phyloP scores from a whole-genome alignment of 2,888 invertebrate species.

The Dasysyrphus tricinctus region DNA sequence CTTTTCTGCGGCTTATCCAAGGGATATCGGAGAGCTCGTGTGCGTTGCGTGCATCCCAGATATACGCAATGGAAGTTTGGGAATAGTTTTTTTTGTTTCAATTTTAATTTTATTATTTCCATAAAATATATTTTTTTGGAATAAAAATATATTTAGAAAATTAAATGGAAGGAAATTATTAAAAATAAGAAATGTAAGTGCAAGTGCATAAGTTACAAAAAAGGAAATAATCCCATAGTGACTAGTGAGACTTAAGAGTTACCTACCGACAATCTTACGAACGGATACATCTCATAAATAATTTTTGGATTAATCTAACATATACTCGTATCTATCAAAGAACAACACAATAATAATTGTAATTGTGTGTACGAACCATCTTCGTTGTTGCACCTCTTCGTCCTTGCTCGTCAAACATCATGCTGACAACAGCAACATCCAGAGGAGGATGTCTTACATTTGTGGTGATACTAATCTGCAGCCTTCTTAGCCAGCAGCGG shows the following conservation, averaged over 20 bases:
- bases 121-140: neutral
- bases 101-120: neutral
- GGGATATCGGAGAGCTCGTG: conserved; percentile 29
- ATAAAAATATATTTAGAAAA: neutral
- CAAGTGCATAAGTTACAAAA: conserved; percentile 13
- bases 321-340: conserved; percentile 25
- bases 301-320: conserved; percentile 63
- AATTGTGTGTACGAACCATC: conserved; percentile 54
- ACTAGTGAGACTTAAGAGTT: conserved; percentile 47
- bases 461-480: conserved; percentile 59
- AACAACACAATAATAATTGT: conserved; percentile 48
- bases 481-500: conserved; percentile 43
- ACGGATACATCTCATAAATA: conserved; percentile 57
- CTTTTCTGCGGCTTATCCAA: conserved; percentile 1
- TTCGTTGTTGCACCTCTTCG: conserved; percentile 25
- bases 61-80: conserved; percentile 57
- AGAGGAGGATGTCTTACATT: conserved; percentile 60
- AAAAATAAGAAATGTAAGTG: conserved; percentile 17
- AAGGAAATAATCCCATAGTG: conserved; percentile 24
- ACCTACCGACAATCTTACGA: conserved; percentile 17
- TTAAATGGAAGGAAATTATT: conserved; percentile 48
- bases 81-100: conserved; percentile 34
- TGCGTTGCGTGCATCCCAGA: conserved; percentile 46
- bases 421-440: conserved; percentile 51
- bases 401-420: conserved; percentile 53